Base-by-base conservation (phyloP, 2,888 invertebrate species). In the Hoplodrina ambigua region DNA sequence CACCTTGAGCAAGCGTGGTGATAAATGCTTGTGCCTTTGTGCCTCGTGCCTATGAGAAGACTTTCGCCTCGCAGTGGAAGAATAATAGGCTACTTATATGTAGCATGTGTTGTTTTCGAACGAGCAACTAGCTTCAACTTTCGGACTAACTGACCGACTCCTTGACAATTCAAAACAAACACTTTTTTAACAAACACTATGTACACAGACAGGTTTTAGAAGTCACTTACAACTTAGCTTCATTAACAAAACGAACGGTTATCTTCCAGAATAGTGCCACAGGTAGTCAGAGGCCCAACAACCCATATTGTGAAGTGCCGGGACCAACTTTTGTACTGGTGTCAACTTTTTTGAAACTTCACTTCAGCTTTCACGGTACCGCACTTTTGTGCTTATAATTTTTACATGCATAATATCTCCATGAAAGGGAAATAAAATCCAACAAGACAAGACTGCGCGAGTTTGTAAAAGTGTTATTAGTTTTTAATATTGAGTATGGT, bases 321-420 rank as follows among this genome's bases (percentile, higher is more conserved):
- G 68, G 60, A 70, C 71, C 63, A 80, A 81, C 83, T 85, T 76
- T 73, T 69, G 76, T 81, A 72, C 77, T 73, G 76, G 61, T 74
- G 73, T 73, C 71, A 81, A 56, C 59, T 76, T 72, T 75, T 69
- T 78, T 83, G 50, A 67, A 69, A 66, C 67, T 73, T 75, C 64
- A 70, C 46, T 59, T 64, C 54, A 8, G 19, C 68, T 58, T 69
- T 49, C 41, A 54, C 59, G 33, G 49, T 33, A 54, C 17, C 41
- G 53, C 44, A 61, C 71, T 69, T 71, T 65, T 68, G 46, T 54
- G 25, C 17, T 61, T 52, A 61, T 71, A 44, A 73, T 70, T 72
- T 71, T 59, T 50, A 41, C 25, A 66, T 46, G 33, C 52, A 65
- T 66, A 50, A 19, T 60, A 37, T 67, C 63, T 56, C 11, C 13